Base-by-base conservation (phyloP, 2,113 vertebrate genomes). In the Corythornis cristatus region DNA sequence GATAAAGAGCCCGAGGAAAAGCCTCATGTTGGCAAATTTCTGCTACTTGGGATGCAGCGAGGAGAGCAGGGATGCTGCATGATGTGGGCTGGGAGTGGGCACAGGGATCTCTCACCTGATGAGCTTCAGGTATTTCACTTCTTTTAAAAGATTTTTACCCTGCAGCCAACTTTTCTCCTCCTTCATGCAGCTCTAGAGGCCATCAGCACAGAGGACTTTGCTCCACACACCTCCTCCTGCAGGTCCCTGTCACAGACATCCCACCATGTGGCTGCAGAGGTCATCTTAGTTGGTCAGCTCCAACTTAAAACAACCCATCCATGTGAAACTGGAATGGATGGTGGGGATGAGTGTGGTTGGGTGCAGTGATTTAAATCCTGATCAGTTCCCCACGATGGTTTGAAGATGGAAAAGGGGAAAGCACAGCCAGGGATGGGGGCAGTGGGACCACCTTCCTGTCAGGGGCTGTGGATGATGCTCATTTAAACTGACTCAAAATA, bases 1-100 rank as follows among this genome's bases (percentile, higher is more conserved):
- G 94, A 96, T 95, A 87, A 96, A 50, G 78, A 89, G 50, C 56
- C 77, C 56, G 35, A 26, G 85, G 84, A 80, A 84, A 89, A 82
- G 57, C 35, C 72, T 78, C 26, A 3, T 8, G 50, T 21, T 73
- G 72, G 57, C 66, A 70, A 21, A 82, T 16, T 81, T 66, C 57
- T 76, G 53, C 70, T 76, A 4, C 8, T 70, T 0, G 2, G 62
- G 82, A 46, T 5, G 35, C 0, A 15, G 33, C 0, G 1, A 65
- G 79, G 66, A 78, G 35, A 78, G 71, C 31, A 23, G 33, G 56
- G 82, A 11, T 40, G 60, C 16, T 42, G 68, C 45, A 8, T 1
- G 0, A 14, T 5, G 12, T 7, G 21, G 51, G 40, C 8, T 15
- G 18, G 37, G 29, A 60, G 50, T 3, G 0, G 37, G 56, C 11